Evolutionary conservation across 2,888 invertebrate genomes (phyloP), one percentile per base, ranked within the genome.

Genomic region (Antheraea assamensis): DNA sequence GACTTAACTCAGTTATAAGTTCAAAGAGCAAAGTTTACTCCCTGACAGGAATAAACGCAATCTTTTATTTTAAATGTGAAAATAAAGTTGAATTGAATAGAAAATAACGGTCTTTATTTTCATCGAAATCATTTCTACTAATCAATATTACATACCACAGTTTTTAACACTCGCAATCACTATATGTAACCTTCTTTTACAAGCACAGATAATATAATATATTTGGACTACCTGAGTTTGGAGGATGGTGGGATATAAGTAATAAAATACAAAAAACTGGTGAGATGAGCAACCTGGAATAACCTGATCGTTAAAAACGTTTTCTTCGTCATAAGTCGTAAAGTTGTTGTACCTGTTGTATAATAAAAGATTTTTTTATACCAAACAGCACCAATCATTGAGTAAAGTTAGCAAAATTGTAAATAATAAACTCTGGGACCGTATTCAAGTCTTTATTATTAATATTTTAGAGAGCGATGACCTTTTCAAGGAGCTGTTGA

Each of bases 1-100:
- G 87, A 85, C 82, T 88, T 92, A 93, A 94, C 89, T 91, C 79
- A 88, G 90, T 93, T 93, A 92, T 85, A 86, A 93, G 90, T 93
- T 91, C 84, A 86, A 85, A 92, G 87, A 92, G 92, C 89, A 92
- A 93, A 93, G 92, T 93, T 92, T 88, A 76, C 82, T 82, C 77
- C 80, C 81, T 79, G 79, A 83, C 85, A 83, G 82, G 73, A n/a
- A 77, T 66, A 82, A 78, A 75, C 80, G 81, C 83, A 90, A 89
- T 88, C 84, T 89, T 88, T 87, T 81, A 74, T 80, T 81, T 1
- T 55, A 77, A 83, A 80, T 77, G 77, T 72, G 71, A 75, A 78
- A 79, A 78, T 78, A 80, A 78, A 79, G 80, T 76, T 74, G 74
- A 71, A 71, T 76, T 79, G 79, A 77, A 77, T 78, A 73, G 73